Evolutionary conservation across 2,113 vertebrate genomes (phyloP).

Genomic region (Ahaetulla prasina): DNA sequence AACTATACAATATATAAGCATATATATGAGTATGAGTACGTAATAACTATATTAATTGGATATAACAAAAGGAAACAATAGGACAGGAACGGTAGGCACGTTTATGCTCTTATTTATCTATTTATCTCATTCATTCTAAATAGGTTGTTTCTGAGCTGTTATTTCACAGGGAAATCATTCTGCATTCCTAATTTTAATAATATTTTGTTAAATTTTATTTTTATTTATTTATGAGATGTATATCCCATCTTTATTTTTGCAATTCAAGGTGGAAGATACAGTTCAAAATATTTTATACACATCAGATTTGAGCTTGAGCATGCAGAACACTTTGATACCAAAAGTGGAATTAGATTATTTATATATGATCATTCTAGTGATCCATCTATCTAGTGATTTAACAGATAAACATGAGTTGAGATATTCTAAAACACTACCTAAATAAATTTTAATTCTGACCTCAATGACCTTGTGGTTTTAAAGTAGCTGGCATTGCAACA

Average conservation of each 20-base stretch:
- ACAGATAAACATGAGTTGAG: not conserved
- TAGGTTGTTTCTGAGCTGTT: not conserved
- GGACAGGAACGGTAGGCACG: no score
- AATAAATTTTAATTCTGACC: constrained; percentile 12
- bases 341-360: not conserved
- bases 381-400: not conserved
- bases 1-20: no score
- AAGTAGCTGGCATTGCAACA: constrained; percentile 17
- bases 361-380: not conserved
- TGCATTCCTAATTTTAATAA: not conserved
- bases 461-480: not conserved
- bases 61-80: no score
- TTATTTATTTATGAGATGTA: not conserved
- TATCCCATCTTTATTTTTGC: not conserved
- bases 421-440: constrained; percentile 16
- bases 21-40: no score
- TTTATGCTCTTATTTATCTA: no score
- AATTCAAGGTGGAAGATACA: not conserved
- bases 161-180: not conserved
- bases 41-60: no score
- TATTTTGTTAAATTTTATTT: not conserved
- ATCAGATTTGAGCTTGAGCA: not conserved
- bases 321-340: not conserved
- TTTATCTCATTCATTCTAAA: not conserved
- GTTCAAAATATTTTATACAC: not conserved